Conservation (phyloP, 2,797 vertebrate genomes). For the Coranthus polyacanthus region DNA sequence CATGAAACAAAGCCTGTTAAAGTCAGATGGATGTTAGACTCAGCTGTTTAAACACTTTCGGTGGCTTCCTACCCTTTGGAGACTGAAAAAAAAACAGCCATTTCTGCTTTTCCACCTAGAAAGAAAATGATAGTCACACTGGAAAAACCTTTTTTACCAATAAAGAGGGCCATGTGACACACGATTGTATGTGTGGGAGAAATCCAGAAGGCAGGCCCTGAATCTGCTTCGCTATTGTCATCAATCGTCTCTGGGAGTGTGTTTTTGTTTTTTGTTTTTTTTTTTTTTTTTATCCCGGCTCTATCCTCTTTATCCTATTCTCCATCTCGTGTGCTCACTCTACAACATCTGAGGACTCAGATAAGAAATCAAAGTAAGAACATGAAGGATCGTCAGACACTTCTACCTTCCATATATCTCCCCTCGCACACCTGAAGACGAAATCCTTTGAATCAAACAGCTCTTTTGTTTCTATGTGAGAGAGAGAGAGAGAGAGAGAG, state of each 20-base stretch:
- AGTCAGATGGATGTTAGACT: constrained; percentile 30
- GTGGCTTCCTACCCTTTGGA: constrained; percentile 4
- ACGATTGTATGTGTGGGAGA: constrained; percentile 26
- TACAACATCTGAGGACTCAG: constrained; percentile 13
- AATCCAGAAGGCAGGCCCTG: constrained; percentile 4
- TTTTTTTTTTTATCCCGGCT: constrained; percentile 9
- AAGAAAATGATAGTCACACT: constrained; percentile 23
- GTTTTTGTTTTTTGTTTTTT: constrained; percentile 9
- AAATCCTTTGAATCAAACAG: constrained; percentile 41
- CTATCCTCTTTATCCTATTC: constrained; percentile 18
- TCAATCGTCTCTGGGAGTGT: constrained; percentile 32
- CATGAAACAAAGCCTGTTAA: constrained; percentile 33
- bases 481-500: constrained; percentile 40
- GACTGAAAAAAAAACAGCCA: constrained; percentile 16
- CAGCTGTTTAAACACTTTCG: constrained; percentile 51
- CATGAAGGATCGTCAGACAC: constrained; percentile 8
- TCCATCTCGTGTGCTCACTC: constrained; percentile 13
- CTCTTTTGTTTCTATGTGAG: constrained; percentile 51
- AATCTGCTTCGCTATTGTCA: constrained; percentile 13
- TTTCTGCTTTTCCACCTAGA: constrained; percentile 6
- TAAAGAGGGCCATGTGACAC: neutral
- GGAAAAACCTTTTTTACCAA: constrained; percentile 23
- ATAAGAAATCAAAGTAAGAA: constrained; percentile 22
- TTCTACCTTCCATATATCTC: neutral
- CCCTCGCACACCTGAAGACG: constrained; percentile 15